Evolutionary conservation across 2,113 vertebrate genomes (phyloP), one percentile per base, ranked within the genome.

Genomic region (Willisornis vidua): DNA sequence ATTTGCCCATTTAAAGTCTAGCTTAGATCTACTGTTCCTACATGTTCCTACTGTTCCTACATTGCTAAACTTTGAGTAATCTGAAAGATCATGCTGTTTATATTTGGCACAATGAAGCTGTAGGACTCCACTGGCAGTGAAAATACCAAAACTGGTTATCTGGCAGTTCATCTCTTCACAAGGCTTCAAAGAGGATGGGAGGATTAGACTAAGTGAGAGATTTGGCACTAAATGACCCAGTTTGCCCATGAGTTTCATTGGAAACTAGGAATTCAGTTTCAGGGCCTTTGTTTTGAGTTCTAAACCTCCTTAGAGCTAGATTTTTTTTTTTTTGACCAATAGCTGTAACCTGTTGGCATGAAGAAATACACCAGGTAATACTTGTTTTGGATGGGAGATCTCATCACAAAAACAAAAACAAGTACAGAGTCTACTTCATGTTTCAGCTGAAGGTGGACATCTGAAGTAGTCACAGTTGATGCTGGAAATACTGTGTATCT

Each of bases 281-380:
- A 72, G 39, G 52, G 31, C 39, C 57, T 78, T 72, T 92, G 57
- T 92, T 31, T 41, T 87, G 61, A 65, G n/a, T 39, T 52, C 31
- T 82, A 71, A 87, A 94, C 19, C 58, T 96, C 89, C 77, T 89
- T 79, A 89, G n/a, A 54, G 45, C 20, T 65, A 89, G 65, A 29
- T 71, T 65, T 67, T 90, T 82, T 78, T 74, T 35, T 55, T 74
- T 88, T 75, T 78, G 6, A 46, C 15, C 68, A 81, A 59, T 43
- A 70, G 37, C 45, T 94, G 45, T 74, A 83, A 77, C 88, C 68
- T 74, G 18, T 78, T 73, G 67, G 12, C 72, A 51, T 58, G 51
- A 83, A 90, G 41, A 88, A 33, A 66, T 71, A 19, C 19, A 74
- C 59, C 4, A 79, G 28, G 31, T 49, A 78, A 59, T 72, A 57